phyloP scores from a whole-genome alignment of 2,113 vertebrate species.

The Vireo altiloquus region DNA sequence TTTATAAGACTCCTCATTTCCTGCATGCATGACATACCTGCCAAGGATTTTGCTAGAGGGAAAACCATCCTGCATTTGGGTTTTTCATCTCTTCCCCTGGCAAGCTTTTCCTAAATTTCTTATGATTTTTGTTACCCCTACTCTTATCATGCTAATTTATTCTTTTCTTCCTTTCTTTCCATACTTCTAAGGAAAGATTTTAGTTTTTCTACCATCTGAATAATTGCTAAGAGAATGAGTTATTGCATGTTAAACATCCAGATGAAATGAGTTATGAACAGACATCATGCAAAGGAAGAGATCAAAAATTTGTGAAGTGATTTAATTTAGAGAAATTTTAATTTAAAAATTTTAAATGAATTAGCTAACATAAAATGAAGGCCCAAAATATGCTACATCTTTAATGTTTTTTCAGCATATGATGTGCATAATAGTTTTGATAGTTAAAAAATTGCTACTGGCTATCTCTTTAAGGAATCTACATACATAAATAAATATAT shows the following conservation, averaged over 20 bases:
- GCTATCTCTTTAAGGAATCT: not conserved
- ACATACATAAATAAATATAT: not conserved
- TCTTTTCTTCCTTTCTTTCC: not conserved
- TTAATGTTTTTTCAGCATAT: not conserved
- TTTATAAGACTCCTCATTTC: not conserved
- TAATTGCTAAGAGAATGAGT: not conserved
- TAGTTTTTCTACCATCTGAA: not conserved
- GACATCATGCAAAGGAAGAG: rapidly evolving
- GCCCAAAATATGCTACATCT: not conserved
- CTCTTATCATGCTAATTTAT: not conserved
- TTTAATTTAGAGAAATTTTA: not conserved
- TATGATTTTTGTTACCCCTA: not conserved
- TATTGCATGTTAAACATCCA: not conserved
- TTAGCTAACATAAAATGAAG: not conserved
- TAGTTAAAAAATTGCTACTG: not conserved
- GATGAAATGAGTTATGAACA: not conserved
- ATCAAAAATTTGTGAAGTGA: not conserved
- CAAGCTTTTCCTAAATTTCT: not conserved
- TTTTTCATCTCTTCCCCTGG: not conserved
- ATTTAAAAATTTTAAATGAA: not conserved
- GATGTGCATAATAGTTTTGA: not conserved
- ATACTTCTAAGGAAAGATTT: not conserved
- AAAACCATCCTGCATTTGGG: not conserved
- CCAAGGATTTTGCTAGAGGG: not conserved
- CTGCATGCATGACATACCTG: not conserved